Percentiles rank a stretch among this genome's conserved stretches.
Evolutionary conservation across 2,888 invertebrate genomes (phyloP).

Genomic region (Patella pellucida): DNA sequence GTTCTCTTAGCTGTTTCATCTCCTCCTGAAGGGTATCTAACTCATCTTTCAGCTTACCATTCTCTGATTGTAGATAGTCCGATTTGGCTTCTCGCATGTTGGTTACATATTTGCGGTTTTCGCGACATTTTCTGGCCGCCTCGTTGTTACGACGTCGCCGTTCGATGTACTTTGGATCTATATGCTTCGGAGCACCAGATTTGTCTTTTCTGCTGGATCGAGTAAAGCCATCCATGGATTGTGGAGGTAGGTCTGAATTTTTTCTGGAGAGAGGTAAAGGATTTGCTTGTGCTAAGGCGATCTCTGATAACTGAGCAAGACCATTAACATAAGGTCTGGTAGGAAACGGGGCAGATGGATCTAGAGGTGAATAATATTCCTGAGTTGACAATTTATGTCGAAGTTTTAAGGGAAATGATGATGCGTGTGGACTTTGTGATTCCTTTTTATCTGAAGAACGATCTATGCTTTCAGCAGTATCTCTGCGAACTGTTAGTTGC

Average conservation of each 20-base stretch:
- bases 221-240: background rate
- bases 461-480: constrained; percentile 24
- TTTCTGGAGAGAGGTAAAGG: constrained; percentile 48
- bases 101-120: constrained; percentile 71
- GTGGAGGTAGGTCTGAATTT: background rate
- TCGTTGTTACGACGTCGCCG: constrained; percentile 72
- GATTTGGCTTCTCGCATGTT: constrained; percentile 69
- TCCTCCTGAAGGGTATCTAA: constrained; percentile 90
- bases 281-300: constrained; percentile 55
- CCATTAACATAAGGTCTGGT: constrained; percentile 51
- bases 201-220: constrained; percentile 22
- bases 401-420: constrained; percentile 59
- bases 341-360: constrained; percentile 24
- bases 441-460: constrained; percentile 17
- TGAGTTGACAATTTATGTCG: constrained; percentile 52
- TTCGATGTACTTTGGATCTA: constrained; percentile 69
- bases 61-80: constrained; percentile 70
- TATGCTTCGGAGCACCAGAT: constrained; percentile 35
- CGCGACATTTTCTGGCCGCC: constrained; percentile 72
- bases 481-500: constrained; percentile 39
- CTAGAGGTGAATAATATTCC: constrained; percentile 27
- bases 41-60: constrained; percentile 78
- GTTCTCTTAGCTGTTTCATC: constrained; percentile 85
- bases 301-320: constrained; percentile 60
- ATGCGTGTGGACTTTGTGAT: constrained; percentile 40